Evolutionary conservation across 2,888 invertebrate genomes (phyloP).

Genomic region (Phrixothrix hirtus): DNA sequence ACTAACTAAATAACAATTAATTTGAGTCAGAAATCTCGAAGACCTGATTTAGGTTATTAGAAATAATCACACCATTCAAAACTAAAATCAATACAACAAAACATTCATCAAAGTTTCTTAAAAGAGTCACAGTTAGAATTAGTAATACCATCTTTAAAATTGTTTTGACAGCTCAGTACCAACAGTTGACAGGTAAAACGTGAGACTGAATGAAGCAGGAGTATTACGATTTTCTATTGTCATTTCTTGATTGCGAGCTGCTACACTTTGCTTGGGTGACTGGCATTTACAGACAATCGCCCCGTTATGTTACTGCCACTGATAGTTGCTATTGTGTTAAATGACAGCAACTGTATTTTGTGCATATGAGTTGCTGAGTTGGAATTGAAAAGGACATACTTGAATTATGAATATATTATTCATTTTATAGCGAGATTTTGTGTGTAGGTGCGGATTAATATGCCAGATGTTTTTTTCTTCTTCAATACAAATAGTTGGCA

Average conservation of each 20-base stretch:
- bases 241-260: conserved; percentile 35
- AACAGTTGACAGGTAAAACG: conserved; percentile 43
- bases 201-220: conserved; percentile 45
- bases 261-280: conserved; percentile 36
- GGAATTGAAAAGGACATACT: conserved; percentile 22
- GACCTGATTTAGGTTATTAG: too few species aligned
- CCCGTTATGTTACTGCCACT: conserved; percentile 37
- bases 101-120: background rate
- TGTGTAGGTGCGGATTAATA: background rate
- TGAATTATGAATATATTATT: conserved; percentile 18
- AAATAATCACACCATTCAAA: too few species aligned
- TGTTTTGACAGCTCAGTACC: conserved; percentile 22
- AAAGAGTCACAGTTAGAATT: conserved; percentile 2
- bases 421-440: conserved; percentile 1
- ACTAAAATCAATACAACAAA: background rate
- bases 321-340: conserved; percentile 37
- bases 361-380: conserved; percentile 28
- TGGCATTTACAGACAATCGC: conserved; percentile 38
- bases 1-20: too few species aligned
- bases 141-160: conserved; percentile 12
- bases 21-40: too few species aligned
- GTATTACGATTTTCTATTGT: conserved; percentile 41
- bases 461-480: background rate
- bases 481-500: too few species aligned
- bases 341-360: conserved; percentile 34